Conservation (phyloP, 2,888 invertebrate genomes). For the Celastrina argiolus region DNA sequence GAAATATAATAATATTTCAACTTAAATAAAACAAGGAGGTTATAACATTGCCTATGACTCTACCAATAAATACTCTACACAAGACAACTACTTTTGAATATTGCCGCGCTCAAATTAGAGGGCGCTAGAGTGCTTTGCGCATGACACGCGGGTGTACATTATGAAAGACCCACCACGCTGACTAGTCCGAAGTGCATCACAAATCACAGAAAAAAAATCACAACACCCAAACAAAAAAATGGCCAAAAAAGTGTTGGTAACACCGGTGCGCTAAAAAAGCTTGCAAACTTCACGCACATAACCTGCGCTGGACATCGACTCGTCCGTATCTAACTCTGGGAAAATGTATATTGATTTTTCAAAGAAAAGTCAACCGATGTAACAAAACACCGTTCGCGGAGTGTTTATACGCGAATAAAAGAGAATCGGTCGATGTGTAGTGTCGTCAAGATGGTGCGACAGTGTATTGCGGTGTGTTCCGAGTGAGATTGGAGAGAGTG, state of each 20-base stretch:
- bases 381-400: slow-evolving; percentile 77
- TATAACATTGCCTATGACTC: neutral
- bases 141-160: slow-evolving; percentile 46
- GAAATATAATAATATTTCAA: slow-evolving; percentile 6
- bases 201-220: slow-evolving; percentile 75
- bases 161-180: slow-evolving; percentile 59
- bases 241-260: slow-evolving; percentile 78
- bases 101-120: slow-evolving; percentile 16
- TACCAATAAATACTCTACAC: neutral
- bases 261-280: slow-evolving; percentile 80
- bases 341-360: slow-evolving; percentile 80
- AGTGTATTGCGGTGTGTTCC: slow-evolving; percentile 70
- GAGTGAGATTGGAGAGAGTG: slow-evolving; percentile 74
- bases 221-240: slow-evolving; percentile 76
- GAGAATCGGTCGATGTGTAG: slow-evolving; percentile 71
- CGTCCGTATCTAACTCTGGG: slow-evolving; percentile 76
- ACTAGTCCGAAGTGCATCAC: slow-evolving; percentile 61
- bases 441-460: slow-evolving; percentile 75
- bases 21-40: neutral
- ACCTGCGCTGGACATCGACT: slow-evolving; percentile 80
- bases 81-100: slow-evolving; percentile 15
- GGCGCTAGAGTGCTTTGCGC: slow-evolving; percentile 23
- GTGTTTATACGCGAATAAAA: slow-evolving; percentile 74
- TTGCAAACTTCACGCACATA: slow-evolving; percentile 79
- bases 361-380: slow-evolving; percentile 79